Base-by-base conservation (phyloP, 2,113 vertebrate genomes). In the Brachyhypopomus gauderio region DNA sequence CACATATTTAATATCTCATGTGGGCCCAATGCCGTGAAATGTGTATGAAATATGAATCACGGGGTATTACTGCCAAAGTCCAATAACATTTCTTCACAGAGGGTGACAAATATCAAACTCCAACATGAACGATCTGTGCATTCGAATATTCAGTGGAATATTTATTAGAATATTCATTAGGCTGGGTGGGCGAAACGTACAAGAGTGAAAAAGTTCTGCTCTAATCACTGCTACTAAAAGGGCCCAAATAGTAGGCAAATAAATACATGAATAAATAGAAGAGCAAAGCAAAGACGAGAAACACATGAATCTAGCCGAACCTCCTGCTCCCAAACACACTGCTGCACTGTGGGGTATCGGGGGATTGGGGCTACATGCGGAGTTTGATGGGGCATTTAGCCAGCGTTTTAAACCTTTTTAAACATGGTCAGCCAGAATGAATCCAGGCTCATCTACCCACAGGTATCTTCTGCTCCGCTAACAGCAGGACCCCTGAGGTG, bases 1-100 rank as follows among this genome's bases (percentile, higher is more conserved):
- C 30, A 56, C 66, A 30, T 7, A 75, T 81, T 59, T 17, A 75
- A 64, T 30, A 58, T 5, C 34, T 62, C 7, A 62, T 6, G 63
- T 23, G 45, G 25, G 67, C 36, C 41, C 58, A 70, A 63, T 41
- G 45, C 69, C 73, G 27, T 22, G 30, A 12, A 75, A 67, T 25
- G 19, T n/a, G 34, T 25, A 62, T 80, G 48, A 80, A 66, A 80
- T 34, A 79, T 80, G 27, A 52, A 73, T n/a, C 22, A 66, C 27
- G 23, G 7, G n/a, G 19, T 45, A 41, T 81, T 59, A 30, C 63
- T 56, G 34, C 23, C 55, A 58, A 56, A 66, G 55, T n/a, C 34
- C 58, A 12, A 74, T 63, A 20, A 80, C 19, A 55, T 62, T 70
- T 22, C 2, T 14, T 67, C 45, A 30, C 36, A 62, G 36, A 62